These are phyloP conservation scores for Bambusicola thoracicus DNA, from an alignment of 2,113 vertebrate genomes.

Conservation along the genomic window DNA sequence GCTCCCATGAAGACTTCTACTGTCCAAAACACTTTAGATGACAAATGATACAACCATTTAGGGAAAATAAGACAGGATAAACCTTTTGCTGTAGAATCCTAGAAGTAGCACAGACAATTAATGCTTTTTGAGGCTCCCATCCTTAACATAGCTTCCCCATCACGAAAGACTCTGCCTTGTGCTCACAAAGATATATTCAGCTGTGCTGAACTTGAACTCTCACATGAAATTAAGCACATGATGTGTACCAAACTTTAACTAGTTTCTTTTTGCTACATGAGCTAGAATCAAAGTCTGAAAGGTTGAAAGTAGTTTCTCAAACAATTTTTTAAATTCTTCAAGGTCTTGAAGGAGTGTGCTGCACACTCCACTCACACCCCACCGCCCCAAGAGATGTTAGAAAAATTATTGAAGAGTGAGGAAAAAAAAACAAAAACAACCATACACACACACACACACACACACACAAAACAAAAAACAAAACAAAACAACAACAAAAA, in stretches of 20 bases:
- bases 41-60: neutral
- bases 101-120: neutral
- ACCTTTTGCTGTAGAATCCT: rapidly evolving
- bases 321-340: neutral
- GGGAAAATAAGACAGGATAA: neutral
- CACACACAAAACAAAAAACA: too few relatives aligned
- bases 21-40: neutral
- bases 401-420: rapidly evolving
- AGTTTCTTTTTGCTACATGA: neutral
- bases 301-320: neutral
- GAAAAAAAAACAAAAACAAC: neutral
- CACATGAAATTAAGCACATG: neutral
- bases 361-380: neutral
- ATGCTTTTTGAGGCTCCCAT: neutral
- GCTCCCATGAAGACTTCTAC: neutral
- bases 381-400: neutral
- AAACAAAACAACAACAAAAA: too few relatives aligned
- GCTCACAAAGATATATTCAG: neutral
- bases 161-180: neutral
- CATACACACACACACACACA: too few relatives aligned
- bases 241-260: neutral
- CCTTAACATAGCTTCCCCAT: rapidly evolving
- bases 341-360: neutral
- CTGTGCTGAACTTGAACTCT: neutral
- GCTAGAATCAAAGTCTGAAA: neutral